Percentiles rank a stretch among this genome's conserved stretches.
These are phyloP conservation scores for Ataeniobius toweri DNA, from an alignment of 2,797 vertebrate genomes.

Conservation along the genomic window DNA sequence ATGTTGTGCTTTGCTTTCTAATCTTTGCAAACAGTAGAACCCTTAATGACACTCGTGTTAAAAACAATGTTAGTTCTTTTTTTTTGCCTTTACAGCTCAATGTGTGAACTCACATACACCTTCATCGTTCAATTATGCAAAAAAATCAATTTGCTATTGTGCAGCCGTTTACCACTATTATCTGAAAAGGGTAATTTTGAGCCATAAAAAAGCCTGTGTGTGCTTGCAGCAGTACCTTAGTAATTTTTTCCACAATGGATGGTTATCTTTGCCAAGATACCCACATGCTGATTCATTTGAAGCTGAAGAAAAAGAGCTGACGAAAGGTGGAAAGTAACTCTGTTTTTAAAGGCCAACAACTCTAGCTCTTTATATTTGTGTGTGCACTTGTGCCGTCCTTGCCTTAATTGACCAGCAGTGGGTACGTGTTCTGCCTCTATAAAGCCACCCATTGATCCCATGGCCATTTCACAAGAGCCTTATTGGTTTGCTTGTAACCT, in stretches of 20 bases:
- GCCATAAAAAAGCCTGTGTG: slow-evolving; percentile 11
- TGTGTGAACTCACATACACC: background rate
- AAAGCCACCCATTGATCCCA: slow-evolving; percentile 72
- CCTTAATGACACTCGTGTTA: background rate
- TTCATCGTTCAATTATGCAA: background rate
- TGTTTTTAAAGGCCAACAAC: slow-evolving; percentile 68
- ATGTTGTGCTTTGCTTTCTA: background rate
- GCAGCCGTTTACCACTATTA: slow-evolving; percentile 18
- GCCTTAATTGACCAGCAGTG: slow-evolving; percentile 77
- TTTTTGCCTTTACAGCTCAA: background rate
- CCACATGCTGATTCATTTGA: slow-evolving; percentile 60
- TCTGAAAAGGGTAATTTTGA: slow-evolving; percentile 10
- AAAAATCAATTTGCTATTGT: background rate
- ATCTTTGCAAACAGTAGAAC: background rate
- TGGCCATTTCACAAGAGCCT: slow-evolving; percentile 61
- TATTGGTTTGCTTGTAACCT: slow-evolving; percentile 69
- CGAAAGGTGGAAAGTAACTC: slow-evolving; percentile 62
- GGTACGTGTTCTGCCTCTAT: slow-evolving; percentile 72
- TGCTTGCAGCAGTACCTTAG: slow-evolving; percentile 15
- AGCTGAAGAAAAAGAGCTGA: slow-evolving; percentile 69
- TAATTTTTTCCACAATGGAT: slow-evolving; percentile 30
- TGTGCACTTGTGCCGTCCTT: slow-evolving; percentile 63
- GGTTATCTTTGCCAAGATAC: slow-evolving; percentile 55
- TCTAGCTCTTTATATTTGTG: slow-evolving; percentile 40
- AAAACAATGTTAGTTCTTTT: background rate